phyloP scores from a whole-genome alignment of 2,113 vertebrate genomes.

The Pomatostomus ruficeps region DNA sequence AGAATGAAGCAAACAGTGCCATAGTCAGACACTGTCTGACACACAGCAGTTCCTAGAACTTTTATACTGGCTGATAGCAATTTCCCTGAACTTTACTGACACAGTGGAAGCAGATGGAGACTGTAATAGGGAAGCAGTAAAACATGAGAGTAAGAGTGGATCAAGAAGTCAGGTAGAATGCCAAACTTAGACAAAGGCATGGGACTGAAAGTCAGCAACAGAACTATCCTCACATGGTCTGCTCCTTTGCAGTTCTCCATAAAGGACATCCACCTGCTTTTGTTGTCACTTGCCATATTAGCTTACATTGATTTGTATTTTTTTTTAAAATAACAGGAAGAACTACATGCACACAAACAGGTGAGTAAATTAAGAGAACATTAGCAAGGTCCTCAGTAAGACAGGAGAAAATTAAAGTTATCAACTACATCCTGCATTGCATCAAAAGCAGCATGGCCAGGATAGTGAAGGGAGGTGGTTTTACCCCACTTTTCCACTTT shows the following conservation, averaged over 20 bases:
- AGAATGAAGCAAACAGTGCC: neutral
- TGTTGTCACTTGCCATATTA: neutral
- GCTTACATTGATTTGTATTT: neutral
- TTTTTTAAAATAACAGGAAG: neutral
- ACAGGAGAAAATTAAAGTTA: neutral
- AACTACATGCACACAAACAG: neutral
- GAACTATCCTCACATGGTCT: neutral
- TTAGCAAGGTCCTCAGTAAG: neutral
- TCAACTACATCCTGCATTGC: neutral
- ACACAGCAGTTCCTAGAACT: neutral
- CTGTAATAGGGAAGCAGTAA: neutral
- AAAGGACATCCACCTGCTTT: neutral
- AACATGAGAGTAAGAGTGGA: neutral
- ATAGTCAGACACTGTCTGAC: neutral
- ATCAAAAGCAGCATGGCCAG: neutral
- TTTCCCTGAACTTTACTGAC: neutral
- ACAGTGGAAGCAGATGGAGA: neutral
- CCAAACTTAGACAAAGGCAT: neutral
- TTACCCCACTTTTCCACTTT: neutral
- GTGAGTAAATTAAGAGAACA: neutral
- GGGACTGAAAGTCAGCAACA: neutral
- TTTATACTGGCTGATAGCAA: neutral
- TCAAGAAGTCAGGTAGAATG: neutral
- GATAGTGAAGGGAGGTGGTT: neutral
- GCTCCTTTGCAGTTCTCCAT: neutral